Conservation (phyloP, 1,140 invertebrate species). For the Eubasilissa regina region DNA sequence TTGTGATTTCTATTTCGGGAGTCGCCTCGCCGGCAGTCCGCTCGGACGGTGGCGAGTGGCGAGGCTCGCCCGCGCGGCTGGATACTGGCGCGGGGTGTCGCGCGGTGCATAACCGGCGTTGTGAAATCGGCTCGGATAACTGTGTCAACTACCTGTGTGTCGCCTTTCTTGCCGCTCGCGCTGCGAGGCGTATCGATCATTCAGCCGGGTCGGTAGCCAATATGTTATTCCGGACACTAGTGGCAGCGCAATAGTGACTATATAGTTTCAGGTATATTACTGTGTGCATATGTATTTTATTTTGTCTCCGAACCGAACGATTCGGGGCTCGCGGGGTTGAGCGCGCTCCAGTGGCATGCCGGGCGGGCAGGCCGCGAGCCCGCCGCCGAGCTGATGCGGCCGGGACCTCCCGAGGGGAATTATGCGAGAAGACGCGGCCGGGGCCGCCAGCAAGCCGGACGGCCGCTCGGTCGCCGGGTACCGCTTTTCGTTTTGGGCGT, state of each 20-base stretch:
- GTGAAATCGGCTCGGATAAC: constrained; percentile 47
- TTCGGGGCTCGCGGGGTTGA: no score
- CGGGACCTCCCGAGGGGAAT: constrained; percentile 7
- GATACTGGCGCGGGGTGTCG: constrained; percentile 14
- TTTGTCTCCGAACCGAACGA: no score
- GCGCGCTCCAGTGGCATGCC: neutral
- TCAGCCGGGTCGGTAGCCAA: constrained; percentile 9
- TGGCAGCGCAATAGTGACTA: neutral
- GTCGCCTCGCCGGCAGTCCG: no score
- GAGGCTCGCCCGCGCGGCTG: neutral
- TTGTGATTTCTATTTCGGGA: neutral
- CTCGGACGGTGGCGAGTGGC: neutral
- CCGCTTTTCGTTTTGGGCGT: constrained; percentile 59
- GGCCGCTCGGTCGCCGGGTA: constrained; percentile 55
- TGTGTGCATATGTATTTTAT: no score
- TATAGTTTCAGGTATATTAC: no score
- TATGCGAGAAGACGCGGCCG: constrained; percentile 57
- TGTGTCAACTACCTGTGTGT: constrained; percentile 38
- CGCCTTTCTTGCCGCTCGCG: constrained; percentile 1
- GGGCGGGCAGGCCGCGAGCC: neutral
- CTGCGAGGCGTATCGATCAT: constrained; percentile 13
- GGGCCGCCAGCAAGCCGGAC: constrained; percentile 53
- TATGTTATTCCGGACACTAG: neutral
- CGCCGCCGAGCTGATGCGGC: neutral
- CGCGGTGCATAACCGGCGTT: constrained; percentile 34